Percentiles rank a stretch among this genome's conserved stretches.
phyloP scores from a whole-genome alignment of 2,797 vertebrate genomes.

The Coranthus polyacanthus region DNA sequence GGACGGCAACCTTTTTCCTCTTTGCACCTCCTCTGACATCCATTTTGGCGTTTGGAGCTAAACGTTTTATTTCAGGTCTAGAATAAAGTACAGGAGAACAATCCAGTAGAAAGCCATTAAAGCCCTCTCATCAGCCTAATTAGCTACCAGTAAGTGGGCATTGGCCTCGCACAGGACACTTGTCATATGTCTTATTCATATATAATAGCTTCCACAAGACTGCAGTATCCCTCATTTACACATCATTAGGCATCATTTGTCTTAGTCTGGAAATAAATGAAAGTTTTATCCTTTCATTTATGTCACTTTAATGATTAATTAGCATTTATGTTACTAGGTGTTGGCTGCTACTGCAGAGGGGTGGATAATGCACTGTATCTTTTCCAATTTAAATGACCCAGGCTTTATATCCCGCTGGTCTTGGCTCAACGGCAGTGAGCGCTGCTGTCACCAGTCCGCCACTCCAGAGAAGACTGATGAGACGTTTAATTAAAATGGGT shows the following conservation, averaged over 20 bases:
- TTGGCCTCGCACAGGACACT: conserved; percentile 64
- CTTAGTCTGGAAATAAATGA: conserved; percentile 46
- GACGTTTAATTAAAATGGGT: conserved; percentile 62
- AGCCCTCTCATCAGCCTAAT: conserved; percentile 71
- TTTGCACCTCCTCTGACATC: conserved; percentile 40
- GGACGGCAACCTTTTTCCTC: conserved; percentile 32
- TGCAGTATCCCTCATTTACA: conserved; percentile 69
- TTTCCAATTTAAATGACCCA: conserved; percentile 32
- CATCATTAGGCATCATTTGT: conserved; percentile 70
- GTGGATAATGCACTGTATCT: conserved; percentile 11
- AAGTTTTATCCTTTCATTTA: conserved; percentile 59
- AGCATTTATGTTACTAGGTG: conserved; percentile 42
- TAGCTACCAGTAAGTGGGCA: conserved; percentile 73
- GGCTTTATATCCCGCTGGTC: conserved; percentile 34
- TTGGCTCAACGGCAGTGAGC: conserved; percentile 10
- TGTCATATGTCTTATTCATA: conserved; percentile 72
- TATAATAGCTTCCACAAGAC: conserved; percentile 70
- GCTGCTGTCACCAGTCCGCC: conserved; percentile 21
- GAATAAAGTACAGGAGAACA: conserved; percentile 42
- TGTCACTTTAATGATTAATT: conserved; percentile 66
- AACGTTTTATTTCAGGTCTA: conserved; percentile 42
- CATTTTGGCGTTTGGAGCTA: conserved; percentile 37
- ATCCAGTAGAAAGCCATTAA: conserved; percentile 71
- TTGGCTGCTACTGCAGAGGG: conserved; percentile 37
- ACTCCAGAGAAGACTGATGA: conserved; percentile 50